phyloP scores from a whole-genome alignment of 1,140 invertebrate species.

The roundworm (Caenorhabditis elegans) region DNA sequence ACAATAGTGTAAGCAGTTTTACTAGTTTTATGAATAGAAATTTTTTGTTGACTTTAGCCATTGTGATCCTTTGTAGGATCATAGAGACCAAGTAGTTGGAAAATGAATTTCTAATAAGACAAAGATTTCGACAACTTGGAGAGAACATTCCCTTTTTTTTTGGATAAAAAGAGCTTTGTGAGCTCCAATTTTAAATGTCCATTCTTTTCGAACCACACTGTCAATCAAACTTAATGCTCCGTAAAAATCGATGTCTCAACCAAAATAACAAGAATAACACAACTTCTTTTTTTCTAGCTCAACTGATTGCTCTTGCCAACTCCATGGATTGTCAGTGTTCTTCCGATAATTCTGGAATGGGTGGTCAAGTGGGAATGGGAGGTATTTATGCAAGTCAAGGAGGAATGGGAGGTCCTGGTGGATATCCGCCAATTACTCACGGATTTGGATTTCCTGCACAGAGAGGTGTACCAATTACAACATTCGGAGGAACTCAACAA shows the following conservation, averaged over 20 bases:
- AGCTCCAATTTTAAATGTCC: too few species aligned
- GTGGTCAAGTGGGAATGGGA: background rate
- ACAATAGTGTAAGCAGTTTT: too few species aligned
- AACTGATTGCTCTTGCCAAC: conserved; percentile 31
- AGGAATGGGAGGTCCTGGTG: background rate
- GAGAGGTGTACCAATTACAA: background rate
- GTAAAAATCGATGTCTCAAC: too few species aligned
- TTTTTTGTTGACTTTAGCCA: too few species aligned
- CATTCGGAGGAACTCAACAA: background rate
- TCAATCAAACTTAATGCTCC: background rate
- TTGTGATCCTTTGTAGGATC: too few species aligned
- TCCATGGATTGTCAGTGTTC: conserved; percentile 13
- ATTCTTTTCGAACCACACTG: background rate
- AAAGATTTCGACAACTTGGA: too few species aligned
- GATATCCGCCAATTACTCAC: background rate
- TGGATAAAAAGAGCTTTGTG: too few species aligned
- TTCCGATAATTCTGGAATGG: conserved; percentile 13
- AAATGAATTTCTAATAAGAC: too few species aligned
- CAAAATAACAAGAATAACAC: too few species aligned
- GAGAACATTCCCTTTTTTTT: too few species aligned
- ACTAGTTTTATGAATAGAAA: too few species aligned
- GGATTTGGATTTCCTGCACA: conserved; percentile 7
- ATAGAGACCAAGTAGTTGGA: too few species aligned
- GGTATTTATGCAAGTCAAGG: conserved; percentile 15
- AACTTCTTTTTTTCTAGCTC: conserved; percentile 21